A percentile compares a stretch with the other conserved stretches of the same genome.
These are phyloP conservation scores for Yponomeuta cagnagella DNA, from an alignment of 2,888 invertebrate genomes.

Conservation along the genomic window DNA sequence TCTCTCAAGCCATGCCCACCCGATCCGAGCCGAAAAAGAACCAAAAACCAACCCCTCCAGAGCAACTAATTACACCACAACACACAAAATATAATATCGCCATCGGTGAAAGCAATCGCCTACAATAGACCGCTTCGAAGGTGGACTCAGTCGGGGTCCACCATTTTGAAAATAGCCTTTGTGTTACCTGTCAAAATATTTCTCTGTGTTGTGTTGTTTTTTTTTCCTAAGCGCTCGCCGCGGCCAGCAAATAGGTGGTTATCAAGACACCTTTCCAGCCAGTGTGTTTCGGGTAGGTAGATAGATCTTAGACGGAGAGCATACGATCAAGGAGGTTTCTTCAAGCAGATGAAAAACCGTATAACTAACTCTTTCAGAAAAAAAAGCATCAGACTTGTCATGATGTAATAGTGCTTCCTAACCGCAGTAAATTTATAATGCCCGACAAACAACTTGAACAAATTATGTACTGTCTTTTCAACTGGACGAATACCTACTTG, in stretches of 20 bases:
- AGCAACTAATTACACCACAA: not conserved
- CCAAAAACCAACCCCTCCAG: not conserved
- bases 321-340: too few relatives aligned
- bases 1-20: not conserved
- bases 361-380: too few relatives aligned
- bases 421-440: too few relatives aligned
- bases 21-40: not conserved
- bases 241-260: not conserved
- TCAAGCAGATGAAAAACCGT: too few relatives aligned
- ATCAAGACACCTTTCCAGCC: too few relatives aligned
- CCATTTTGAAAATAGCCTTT: constrained; percentile 48
- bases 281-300: too few relatives aligned
- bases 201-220: constrained; percentile 34
- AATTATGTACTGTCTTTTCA: too few relatives aligned
- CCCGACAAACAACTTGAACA: too few relatives aligned
- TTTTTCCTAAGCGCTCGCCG: not conserved
- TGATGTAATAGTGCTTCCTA: too few relatives aligned
- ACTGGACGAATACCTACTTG: too few relatives aligned
- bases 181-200: constrained; percentile 67
- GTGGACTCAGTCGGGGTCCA: constrained; percentile 24
- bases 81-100: not conserved
- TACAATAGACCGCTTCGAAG: constrained; percentile 11
- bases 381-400: too few relatives aligned
- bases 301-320: too few relatives aligned
- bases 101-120: constrained; percentile 15